These are phyloP conservation scores for Menidia beryllina DNA, from an alignment of 2,113 vertebrate genomes.

Conservation along the genomic window DNA sequence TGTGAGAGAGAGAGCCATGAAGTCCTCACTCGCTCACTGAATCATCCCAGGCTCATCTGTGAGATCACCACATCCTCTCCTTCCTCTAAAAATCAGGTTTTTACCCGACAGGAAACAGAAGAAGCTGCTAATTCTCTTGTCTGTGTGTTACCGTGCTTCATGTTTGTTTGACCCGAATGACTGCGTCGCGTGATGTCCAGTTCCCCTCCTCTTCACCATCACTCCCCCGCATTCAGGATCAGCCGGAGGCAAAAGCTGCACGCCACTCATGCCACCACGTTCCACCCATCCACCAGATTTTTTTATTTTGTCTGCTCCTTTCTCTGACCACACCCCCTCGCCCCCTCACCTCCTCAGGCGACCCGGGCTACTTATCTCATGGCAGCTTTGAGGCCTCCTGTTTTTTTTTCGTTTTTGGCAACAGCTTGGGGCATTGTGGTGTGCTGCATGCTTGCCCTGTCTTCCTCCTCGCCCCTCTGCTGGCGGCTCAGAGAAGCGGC, in stretches of 20 bases:
- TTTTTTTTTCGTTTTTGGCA: conserved; percentile 9
- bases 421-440: conserved; percentile 52
- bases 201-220: background rate
- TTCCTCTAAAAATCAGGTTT: conserved; percentile 38
- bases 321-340: conserved; percentile 68
- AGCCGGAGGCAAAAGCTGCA: conserved; percentile 1
- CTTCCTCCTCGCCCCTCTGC: conserved; percentile 73
- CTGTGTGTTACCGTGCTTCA: background rate
- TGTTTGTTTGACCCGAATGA: background rate
- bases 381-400: conserved; percentile 34
- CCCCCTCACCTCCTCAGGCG: conserved; percentile 21
- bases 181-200: conserved; percentile 7
- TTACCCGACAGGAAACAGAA: conserved; percentile 7
- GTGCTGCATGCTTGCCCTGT: conserved; percentile 83
- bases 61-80: conserved; percentile 2
- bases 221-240: conserved; percentile 21
- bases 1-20: background rate
- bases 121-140: conserved; percentile 34
- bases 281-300: conserved; percentile 8
- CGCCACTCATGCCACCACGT: background rate
- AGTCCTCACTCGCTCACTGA: conserved; percentile 14
- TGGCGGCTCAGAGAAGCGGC: conserved; percentile 39
- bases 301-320: conserved; percentile 55
- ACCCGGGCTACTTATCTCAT: conserved; percentile 27
- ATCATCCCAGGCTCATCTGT: conserved; percentile 23